A percentile compares a stretch with the other conserved stretches of the same genome.
phyloP scores from a whole-genome alignment of 1,140 invertebrate genomes.

The Luehdorfia chinensis region DNA sequence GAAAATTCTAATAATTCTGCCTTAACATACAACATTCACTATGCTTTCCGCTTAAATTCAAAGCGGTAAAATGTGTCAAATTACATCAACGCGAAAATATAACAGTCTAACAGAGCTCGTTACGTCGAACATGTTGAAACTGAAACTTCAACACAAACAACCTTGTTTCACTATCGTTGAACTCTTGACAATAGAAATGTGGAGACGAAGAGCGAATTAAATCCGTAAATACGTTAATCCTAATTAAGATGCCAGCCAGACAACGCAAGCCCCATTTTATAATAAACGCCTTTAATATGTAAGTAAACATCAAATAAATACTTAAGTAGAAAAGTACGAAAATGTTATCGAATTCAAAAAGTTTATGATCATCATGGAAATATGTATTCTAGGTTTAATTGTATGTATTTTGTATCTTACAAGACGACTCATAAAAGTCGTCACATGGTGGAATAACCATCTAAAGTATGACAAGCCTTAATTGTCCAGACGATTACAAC shows the following conservation, averaged over 20 bases:
- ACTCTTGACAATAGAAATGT: conserved; percentile 10
- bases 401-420: background rate
- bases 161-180: conserved; percentile 6
- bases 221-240: conserved; percentile 2
- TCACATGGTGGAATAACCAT: background rate
- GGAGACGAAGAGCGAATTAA: conserved; percentile 9
- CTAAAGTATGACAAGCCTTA: too few relatives aligned
- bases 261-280: conserved; percentile 2
- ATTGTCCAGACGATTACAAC: too few relatives aligned
- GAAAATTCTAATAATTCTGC: too few relatives aligned
- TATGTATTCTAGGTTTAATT: background rate
- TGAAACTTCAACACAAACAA: conserved; percentile 9
- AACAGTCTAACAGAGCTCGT: too few relatives aligned
- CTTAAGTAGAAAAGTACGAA: background rate
- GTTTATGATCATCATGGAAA: too few relatives aligned
- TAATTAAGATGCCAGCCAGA: conserved; percentile 13
- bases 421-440: background rate
- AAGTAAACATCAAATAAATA: background rate
- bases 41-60: too few relatives aligned
- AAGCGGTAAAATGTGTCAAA: too few relatives aligned
- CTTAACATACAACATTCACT: too few relatives aligned
- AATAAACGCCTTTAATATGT: conserved; percentile 9
- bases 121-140: conserved; percentile 9
- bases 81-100: too few relatives aligned
- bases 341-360: too few relatives aligned